phyloP scores from a whole-genome alignment of 2,797 vertebrate species.

The Hapalemur alaotrensis region DNA sequence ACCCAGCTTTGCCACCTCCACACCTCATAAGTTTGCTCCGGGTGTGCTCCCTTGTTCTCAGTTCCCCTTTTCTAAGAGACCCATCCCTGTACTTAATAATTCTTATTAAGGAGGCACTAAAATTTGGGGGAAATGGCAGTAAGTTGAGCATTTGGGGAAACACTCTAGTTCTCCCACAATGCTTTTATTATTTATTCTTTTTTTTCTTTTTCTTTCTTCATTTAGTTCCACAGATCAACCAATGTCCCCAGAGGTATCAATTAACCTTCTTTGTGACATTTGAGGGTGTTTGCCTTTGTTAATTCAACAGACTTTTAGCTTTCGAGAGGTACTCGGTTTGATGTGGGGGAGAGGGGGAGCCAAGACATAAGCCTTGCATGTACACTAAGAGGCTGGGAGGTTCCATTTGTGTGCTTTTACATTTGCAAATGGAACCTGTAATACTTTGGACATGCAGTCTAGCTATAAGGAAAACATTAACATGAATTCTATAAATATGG shows the following conservation, averaged over 20 bases:
- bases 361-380: not conserved
- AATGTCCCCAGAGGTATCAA: not conserved
- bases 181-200: not conserved
- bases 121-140: not conserved
- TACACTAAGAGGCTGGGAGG: not conserved
- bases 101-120: not conserved
- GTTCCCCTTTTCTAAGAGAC: not conserved
- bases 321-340: not conserved
- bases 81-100: not conserved
- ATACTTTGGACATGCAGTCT: not conserved
- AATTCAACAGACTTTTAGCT: not conserved
- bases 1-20: not conserved
- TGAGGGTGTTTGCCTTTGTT: not conserved
- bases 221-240: not conserved
- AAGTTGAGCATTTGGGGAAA: not conserved
- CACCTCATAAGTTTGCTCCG: rapidly evolving
- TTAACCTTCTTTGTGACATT: not conserved
- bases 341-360: not conserved
- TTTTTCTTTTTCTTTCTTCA: not conserved
- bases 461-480: not conserved
- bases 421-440: not conserved
- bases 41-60: not conserved
- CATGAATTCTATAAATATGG: not conserved
- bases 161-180: not conserved
- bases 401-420: not conserved